phyloP scores from a whole-genome alignment of 2,888 invertebrate genomes.

The Alloscopus bannaensis region DNA sequence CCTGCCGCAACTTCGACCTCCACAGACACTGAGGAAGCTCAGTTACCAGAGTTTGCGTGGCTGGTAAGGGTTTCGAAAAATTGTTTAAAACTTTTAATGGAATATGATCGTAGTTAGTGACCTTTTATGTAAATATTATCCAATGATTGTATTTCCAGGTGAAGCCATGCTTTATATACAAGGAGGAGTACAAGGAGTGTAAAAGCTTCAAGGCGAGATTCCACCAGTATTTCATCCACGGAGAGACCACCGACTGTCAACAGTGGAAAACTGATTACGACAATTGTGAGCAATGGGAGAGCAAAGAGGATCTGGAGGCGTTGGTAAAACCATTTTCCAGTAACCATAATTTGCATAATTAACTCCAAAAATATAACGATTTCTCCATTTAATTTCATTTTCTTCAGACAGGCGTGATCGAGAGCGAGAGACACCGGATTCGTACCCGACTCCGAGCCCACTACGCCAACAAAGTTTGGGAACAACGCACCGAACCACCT shows the following conservation, averaged over 20 bases:
- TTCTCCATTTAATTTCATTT: conserved; percentile 37
- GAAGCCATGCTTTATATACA: conserved; percentile 86
- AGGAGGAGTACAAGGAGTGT: conserved; percentile 89
- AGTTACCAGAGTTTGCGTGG: conserved; percentile 37
- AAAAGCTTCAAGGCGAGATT: conserved; percentile 85
- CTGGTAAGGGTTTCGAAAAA: conserved; percentile 33
- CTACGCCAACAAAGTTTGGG: conserved; percentile 87
- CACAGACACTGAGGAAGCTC: background rate
- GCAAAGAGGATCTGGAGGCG: conserved; percentile 80
- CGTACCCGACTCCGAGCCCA: conserved; percentile 81
- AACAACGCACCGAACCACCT: conserved; percentile 85
- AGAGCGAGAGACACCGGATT: conserved; percentile 83
- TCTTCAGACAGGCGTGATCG: conserved; percentile 81
- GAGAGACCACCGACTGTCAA: conserved; percentile 83
- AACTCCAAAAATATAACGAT: conserved; percentile 16
- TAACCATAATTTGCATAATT: background rate
- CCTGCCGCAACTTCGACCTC: background rate
- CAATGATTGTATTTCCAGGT: conserved; percentile 79
- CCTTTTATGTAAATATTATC: conserved; percentile 6
- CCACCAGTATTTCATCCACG: conserved; percentile 90
- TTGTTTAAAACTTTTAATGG: no score
- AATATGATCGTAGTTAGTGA: no score
- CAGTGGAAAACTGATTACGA: conserved; percentile 87
- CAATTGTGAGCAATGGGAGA: conserved; percentile 84
- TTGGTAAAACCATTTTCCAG: conserved; percentile 78